Evolutionary conservation across 2,888 invertebrate species (phyloP).

Genomic region (Cosmorhoe ocellata): DNA sequence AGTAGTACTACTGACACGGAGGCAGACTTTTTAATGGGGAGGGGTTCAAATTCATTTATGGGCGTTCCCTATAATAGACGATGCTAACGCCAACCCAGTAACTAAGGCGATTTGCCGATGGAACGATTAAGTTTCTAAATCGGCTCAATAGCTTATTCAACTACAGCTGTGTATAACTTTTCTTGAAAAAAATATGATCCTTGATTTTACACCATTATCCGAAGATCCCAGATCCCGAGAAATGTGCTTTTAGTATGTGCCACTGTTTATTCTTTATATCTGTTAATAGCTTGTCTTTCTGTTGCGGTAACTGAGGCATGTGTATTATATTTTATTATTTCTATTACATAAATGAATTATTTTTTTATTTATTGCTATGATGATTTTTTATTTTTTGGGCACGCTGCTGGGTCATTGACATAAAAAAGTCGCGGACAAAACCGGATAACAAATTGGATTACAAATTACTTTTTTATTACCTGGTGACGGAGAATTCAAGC

Average conservation of each 20-base stretch:
- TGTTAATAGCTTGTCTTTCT: constrained; percentile 6
- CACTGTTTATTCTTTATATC: constrained; percentile 10
- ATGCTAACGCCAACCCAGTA: neutral
- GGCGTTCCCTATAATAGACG: neutral
- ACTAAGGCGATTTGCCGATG: neutral
- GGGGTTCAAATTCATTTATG: neutral
- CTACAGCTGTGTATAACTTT: too few relatives aligned
- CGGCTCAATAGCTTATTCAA: neutral
- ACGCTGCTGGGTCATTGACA: too few relatives aligned
- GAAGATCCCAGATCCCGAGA: neutral
- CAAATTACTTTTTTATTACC: too few relatives aligned
- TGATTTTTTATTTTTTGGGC: too few relatives aligned
- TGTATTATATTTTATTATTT: neutral
- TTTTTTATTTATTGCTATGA: too few relatives aligned
- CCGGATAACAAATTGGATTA: too few relatives aligned
- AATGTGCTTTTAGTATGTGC: constrained; percentile 8
- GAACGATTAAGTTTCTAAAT: neutral
- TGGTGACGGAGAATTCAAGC: too few relatives aligned
- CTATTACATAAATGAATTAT: too few relatives aligned
- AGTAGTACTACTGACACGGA: too few relatives aligned
- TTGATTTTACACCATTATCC: too few relatives aligned
- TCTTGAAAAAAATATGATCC: neutral
- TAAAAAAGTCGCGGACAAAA: too few relatives aligned
- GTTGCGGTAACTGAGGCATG: neutral
- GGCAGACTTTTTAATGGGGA: too few relatives aligned